Percentiles rank a stretch among this genome's conserved stretches.
Evolutionary conservation across 2,797 vertebrate genomes (phyloP).

Genomic region (Poeciliopsis paucimaculata): DNA sequence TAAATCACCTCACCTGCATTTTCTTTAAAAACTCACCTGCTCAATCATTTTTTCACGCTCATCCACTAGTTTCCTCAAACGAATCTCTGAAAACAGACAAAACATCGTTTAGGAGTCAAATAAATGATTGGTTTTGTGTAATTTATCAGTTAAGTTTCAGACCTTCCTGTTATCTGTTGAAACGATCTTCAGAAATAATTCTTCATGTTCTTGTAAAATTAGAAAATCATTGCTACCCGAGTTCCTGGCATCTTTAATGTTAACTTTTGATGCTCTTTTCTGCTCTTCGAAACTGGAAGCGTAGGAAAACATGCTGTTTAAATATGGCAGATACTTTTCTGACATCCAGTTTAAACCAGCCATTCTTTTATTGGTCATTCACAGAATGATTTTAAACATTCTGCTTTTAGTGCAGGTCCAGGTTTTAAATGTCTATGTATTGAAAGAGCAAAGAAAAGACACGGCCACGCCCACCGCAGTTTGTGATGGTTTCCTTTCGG

Average conservation of each 20-base stretch:
- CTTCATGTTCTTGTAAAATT: background rate
- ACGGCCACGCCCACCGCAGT: too few species aligned
- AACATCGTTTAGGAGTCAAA: conserved; percentile 3
- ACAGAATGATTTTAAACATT: too few species aligned
- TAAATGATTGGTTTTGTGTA: background rate
- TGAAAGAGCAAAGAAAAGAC: too few species aligned
- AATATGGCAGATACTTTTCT: background rate
- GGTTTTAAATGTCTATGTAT: too few species aligned
- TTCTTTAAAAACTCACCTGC: conserved; percentile 81
- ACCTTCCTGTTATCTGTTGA: background rate
- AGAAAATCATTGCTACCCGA: background rate
- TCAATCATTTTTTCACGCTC: conserved; percentile 92
- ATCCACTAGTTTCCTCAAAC: conserved; percentile 89
- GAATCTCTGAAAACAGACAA: conserved; percentile 86
- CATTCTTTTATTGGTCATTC: too few species aligned
- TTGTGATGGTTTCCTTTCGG: too few species aligned
- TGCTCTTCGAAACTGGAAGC: background rate
- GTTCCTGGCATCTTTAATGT: background rate
- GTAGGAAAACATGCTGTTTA: background rate
- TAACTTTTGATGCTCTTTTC: background rate
- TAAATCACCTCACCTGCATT: background rate
- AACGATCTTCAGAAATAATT: background rate
- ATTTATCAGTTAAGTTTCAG: background rate
- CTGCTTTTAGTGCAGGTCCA: too few species aligned
- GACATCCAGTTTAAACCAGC: background rate